Percentiles rank a stretch among this genome's conserved stretches.
phyloP scores from a whole-genome alignment of 2,888 invertebrate species.

The Agrotis exclamationis region DNA sequence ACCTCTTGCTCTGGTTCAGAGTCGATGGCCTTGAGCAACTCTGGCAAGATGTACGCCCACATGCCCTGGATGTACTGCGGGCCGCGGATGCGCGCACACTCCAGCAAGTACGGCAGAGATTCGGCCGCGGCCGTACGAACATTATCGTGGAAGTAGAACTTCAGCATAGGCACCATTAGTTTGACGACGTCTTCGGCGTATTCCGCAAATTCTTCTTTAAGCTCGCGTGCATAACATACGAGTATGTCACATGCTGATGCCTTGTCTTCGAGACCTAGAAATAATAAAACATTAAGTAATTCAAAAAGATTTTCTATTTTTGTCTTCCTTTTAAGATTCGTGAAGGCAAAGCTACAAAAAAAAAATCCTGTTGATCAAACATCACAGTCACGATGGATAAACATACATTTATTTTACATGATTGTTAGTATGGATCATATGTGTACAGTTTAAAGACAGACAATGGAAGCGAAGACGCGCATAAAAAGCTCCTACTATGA shows the following conservation, averaged over 20 bases:
- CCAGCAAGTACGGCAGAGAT: conserved; percentile 96
- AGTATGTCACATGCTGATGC: conserved; percentile 99
- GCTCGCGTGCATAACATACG: conserved; percentile 98
- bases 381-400: too few species aligned
- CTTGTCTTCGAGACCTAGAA: conserved; percentile 96
- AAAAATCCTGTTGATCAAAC: too few species aligned
- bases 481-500: too few species aligned
- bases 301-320: too few species aligned
- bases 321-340: too few species aligned
- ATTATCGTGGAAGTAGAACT: conserved; percentile 98
- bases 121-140: conserved; percentile 98
- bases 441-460: too few species aligned
- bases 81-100: conserved; percentile 96
- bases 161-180: conserved; percentile 96
- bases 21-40: conserved; percentile 96
- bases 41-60: conserved; percentile 97
- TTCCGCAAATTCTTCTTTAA: conserved; percentile 94
- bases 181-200: conserved; percentile 93
- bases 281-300: not conserved
- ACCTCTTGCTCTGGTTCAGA: conserved; percentile 98
- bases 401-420: too few species aligned
- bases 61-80: conserved; percentile 92
- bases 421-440: too few species aligned
- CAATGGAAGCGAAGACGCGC: too few species aligned
- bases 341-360: too few species aligned